Percentiles rank a stretch among this genome's conserved stretches.
Conservation (phyloP, 2,113 vertebrate genomes). For the Misgurnus anguillicaudatus region DNA sequence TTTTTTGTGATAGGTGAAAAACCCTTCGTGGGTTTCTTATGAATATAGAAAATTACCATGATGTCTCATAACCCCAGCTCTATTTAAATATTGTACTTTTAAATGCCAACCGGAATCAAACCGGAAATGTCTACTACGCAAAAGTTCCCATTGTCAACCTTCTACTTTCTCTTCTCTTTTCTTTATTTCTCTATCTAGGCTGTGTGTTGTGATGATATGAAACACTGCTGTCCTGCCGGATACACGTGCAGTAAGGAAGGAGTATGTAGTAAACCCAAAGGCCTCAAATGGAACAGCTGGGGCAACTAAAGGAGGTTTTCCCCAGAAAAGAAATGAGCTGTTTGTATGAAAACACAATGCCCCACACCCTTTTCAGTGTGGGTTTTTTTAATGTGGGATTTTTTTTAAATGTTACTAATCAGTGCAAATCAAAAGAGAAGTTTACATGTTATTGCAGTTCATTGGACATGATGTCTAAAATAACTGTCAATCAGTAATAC, state of each 20-base stretch:
- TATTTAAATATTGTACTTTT: background rate
- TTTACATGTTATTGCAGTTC: no score
- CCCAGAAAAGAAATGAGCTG: slow-evolving; percentile 55
- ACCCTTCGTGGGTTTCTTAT: no score
- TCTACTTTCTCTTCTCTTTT: slow-evolving; percentile 4
- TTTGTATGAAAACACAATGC: slow-evolving; percentile 21
- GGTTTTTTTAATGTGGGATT: background rate
- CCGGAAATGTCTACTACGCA: background rate
- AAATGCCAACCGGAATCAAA: slow-evolving; percentile 14
- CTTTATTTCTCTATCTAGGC: slow-evolving; percentile 62
- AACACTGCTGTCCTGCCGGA: slow-evolving; percentile 67
- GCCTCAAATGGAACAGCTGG: slow-evolving; percentile 60
- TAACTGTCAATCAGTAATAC: no score
- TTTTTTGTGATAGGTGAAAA: no score
- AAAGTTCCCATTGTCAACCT: background rate
- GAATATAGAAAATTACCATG: background rate
- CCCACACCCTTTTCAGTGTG: background rate
- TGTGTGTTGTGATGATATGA: slow-evolving; percentile 71
- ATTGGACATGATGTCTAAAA: background rate
- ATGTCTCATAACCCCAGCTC: background rate
- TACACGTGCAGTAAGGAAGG: slow-evolving; percentile 45
- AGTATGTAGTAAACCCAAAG: slow-evolving; percentile 44
- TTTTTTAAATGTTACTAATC: background rate
- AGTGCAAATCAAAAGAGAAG: background rate
- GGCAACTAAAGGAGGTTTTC: slow-evolving; percentile 53